Evolutionary conservation across 1,140 invertebrate genomes (phyloP), one percentile per base, ranked within the genome.

Genomic region (Drosophila grimshawi): DNA sequence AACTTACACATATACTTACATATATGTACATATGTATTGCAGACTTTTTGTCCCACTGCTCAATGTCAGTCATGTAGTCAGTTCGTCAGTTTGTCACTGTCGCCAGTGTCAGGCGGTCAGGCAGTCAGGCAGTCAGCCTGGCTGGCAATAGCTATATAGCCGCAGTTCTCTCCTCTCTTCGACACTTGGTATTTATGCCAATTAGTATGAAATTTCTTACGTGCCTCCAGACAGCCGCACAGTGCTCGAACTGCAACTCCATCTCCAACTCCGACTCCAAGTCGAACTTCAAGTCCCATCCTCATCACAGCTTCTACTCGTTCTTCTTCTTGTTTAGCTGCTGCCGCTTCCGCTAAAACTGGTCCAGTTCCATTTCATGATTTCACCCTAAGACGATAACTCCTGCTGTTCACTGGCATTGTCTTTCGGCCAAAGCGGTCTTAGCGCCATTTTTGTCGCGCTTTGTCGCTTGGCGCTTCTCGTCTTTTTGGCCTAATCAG

Each of bases 201-300:
- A 92, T 92, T 92, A 92, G 90, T 92, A 92, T 91, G 90, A 92
- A 92, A 92, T 92, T 91, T 92, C 90, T 91, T 91, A 90, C 82
- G 90, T 91, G 82, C 86, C 90, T 80, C 65, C 85, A 80, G 85
- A 89, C 85, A 89, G 80, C 76, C 46, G 56, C 19, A 19, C 19
- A 19, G 19, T 19, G 19, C 19, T 60, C 39, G 56, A 71, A 32
- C 11, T 73, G 59, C 68, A 63, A 32, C 39, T 80, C 55, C 46
- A 51, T n/a, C 55, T 76, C 7, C 76, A 45, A 41, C 79, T 75
- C 51, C 69, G 53, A 64, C 65, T 73, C 57, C 62, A 66, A 56
- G 57, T 56, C 53, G 63, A 68, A 33, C 56, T 72, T 63, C 48
- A 75, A 62, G 35, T 49, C 65, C 61, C 61, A 8, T 63, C n/a